Base-by-base conservation (phyloP, 1,140 invertebrate genomes). In the Eufriesea mexicana region DNA sequence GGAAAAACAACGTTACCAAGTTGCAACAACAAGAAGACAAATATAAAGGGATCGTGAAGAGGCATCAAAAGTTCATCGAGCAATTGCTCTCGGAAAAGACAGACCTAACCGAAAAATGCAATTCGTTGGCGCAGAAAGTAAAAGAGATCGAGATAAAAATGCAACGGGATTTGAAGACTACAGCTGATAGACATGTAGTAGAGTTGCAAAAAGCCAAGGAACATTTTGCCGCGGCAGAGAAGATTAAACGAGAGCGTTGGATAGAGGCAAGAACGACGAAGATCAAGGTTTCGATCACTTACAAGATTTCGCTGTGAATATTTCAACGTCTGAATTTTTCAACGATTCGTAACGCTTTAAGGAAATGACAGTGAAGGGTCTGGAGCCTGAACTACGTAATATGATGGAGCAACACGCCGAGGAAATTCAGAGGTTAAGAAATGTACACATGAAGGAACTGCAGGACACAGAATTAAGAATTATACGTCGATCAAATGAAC, bases 41-140 rank as follows among this genome's bases (percentile, higher is more conserved):
- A 88, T 96, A 95, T 83, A 96, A 96, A 84, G 91, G 91, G 5
- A 94, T 95, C 10, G 94, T 96, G 12, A 95, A 95, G 66, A 91
- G 96, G 2, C 96, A 97, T 90, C 96, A 97, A 79, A 96, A 95
- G 76, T 97, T 97, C 80, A 96, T 97, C 18, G 96, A 97, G 84
- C 96, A 96, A 75, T 86, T 97, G 57, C 95, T 97, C 5, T 93
- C 94, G 16, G 96, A 97, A 84, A 97, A 97, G 87, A 96, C 95
- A 51, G 91, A 94, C 0, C 91, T 97, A 23, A 96, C 95, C 75
- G 95, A 96, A 72, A 96, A 96, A 91, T 96, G 96, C 72, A 95
- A 96, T 62, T 93, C 94, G 4, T 90, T 97, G 18, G 90, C 94
- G 0, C 89, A 91, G 18, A 91, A 90, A 16, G 93, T 95, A 0